Conservation (phyloP, 1,140 invertebrate genomes). For the Temnothorax nylanderi region DNA sequence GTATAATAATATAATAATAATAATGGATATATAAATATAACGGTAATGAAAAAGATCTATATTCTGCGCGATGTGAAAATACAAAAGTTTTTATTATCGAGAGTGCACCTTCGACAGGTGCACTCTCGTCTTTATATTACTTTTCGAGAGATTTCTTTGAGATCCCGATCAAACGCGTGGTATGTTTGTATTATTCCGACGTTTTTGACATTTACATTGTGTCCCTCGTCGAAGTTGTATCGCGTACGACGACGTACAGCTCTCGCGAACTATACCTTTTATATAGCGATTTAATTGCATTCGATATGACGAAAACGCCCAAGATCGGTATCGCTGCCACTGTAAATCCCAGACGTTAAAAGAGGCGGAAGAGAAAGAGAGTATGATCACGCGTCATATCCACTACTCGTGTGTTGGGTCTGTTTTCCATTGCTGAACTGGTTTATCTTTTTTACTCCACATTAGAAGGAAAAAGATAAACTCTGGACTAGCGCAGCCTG, state of each 20-base stretch:
- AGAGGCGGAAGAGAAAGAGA: background rate
- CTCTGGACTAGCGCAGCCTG: no score
- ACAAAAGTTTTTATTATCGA: background rate
- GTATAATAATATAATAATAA: slow-evolving; percentile 33
- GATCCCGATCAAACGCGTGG: slow-evolving; percentile 51
- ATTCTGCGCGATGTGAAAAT: slow-evolving; percentile 32
- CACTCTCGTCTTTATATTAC: slow-evolving; percentile 53
- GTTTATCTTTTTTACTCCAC: no score
- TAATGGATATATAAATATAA: slow-evolving; percentile 58
- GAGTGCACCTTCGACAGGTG: slow-evolving; percentile 49
- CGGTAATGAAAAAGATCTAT: slow-evolving; percentile 11
- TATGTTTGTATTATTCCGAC: slow-evolving; percentile 42
- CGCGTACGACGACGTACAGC: background rate
- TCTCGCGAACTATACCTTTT: slow-evolving; percentile 42
- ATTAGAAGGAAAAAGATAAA: no score
- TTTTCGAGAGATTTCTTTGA: slow-evolving; percentile 45
- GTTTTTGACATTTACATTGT: slow-evolving; percentile 54
- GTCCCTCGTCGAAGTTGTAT: slow-evolving; percentile 22
- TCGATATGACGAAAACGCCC: slow-evolving; percentile 68
- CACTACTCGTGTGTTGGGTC: background rate
- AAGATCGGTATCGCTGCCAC: slow-evolving; percentile 65
- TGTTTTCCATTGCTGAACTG: no score
- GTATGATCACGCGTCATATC: background rate
- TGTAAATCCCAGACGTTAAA: slow-evolving; percentile 27
- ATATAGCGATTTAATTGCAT: slow-evolving; percentile 70